Conservation (phyloP, 2,888 invertebrate species). For the Zygaena filipendulae region DNA sequence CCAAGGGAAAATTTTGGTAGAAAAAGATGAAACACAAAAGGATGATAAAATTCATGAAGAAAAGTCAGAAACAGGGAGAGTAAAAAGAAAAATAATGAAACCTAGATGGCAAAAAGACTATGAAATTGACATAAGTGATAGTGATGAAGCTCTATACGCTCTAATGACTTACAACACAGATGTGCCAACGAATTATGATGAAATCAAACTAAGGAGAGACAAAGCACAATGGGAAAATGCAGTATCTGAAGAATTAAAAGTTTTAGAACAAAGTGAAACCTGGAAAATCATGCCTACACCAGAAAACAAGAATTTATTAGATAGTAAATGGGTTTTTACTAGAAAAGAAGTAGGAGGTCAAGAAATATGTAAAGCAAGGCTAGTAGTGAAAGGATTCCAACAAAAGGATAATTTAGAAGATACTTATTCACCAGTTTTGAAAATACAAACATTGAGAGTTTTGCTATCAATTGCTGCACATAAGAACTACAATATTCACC, state of each 20-base stretch:
- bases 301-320: conserved; percentile 2
- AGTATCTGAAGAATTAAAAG: conserved; percentile 5
- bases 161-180: neutral
- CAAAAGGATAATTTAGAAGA: conserved; percentile 1
- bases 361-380: conserved; percentile 1
- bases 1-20: too few species aligned
- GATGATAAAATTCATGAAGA: too few species aligned
- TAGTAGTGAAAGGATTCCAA: conserved; percentile 5
- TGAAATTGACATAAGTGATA: conserved; percentile 1
- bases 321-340: conserved; percentile 5
- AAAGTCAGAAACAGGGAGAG: neutral
- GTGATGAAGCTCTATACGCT: neutral
- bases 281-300: conserved; percentile 4
- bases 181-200: neutral
- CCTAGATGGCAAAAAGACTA: conserved; percentile 3
- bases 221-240: conserved; percentile 5
- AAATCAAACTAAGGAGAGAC: conserved; percentile 1
- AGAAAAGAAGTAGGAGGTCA: conserved; percentile 4
- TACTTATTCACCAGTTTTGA: conserved; percentile 2
- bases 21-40: too few species aligned
- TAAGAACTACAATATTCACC: conserved; percentile 3
- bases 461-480: conserved; percentile 5
- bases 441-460: conserved; percentile 5
- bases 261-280: conserved; percentile 2
- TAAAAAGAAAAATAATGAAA: conserved; percentile 1